Conservation (phyloP, 2,113 vertebrate species). For the Megalops atlanticus region DNA sequence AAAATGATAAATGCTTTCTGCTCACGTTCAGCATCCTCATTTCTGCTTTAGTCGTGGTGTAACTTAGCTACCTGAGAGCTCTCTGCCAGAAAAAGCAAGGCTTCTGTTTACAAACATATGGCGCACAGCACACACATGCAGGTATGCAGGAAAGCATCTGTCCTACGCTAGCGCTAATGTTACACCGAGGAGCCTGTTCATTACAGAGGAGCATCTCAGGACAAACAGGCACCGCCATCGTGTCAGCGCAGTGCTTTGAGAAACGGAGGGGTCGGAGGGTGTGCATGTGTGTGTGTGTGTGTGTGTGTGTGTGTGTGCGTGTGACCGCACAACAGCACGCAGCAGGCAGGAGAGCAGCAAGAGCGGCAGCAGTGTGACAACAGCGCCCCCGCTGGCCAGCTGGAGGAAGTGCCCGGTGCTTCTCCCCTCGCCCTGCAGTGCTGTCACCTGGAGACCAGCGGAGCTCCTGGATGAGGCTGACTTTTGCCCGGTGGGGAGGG, state of each 20-base stretch:
- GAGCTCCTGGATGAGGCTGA: background rate
- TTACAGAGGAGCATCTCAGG: too few relatives aligned
- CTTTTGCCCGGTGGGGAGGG: background rate
- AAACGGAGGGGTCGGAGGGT: background rate
- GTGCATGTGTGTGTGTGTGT: background rate
- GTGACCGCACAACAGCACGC: background rate
- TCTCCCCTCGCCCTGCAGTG: background rate
- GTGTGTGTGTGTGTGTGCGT: background rate
- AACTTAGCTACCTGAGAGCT: background rate
- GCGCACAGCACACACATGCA: background rate
- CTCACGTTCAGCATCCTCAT: background rate
- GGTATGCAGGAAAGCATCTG: background rate
- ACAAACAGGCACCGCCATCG: background rate
- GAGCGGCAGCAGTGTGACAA: background rate
- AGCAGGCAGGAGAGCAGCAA: background rate
- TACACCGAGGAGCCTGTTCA: too few relatives aligned
- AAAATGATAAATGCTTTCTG: background rate
- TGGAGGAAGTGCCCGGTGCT: background rate
- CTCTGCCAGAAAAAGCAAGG: background rate
- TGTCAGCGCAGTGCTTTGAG: background rate
- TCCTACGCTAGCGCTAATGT: too few relatives aligned
- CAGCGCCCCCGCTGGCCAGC: constrained; percentile 5
- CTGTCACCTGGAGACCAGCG: background rate
- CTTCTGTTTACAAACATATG: background rate
- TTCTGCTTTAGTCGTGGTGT: background rate